Evolutionary conservation across 2,797 vertebrate species (phyloP).

Genomic region (Tinamus major): DNA sequence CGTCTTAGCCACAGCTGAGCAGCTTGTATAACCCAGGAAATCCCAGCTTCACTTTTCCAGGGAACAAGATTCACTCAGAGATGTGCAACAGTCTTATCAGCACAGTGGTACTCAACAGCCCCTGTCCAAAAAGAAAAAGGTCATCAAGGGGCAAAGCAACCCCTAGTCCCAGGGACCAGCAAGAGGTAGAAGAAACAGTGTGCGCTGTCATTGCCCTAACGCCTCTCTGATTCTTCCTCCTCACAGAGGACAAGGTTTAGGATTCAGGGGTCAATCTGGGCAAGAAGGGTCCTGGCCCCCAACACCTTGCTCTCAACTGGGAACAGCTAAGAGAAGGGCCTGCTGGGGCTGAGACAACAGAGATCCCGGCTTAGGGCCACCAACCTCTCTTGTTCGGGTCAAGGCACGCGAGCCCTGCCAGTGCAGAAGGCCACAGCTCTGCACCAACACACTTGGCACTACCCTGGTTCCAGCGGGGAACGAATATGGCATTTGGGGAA

Average conservation of each 20-base stretch:
- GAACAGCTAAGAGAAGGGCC: too few relatives aligned
- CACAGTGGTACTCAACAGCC: neutral
- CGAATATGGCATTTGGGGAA: too few relatives aligned
- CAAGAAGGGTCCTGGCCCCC: neutral
- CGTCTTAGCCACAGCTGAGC: neutral
- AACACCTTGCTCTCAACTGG: too few relatives aligned
- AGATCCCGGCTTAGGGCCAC: too few relatives aligned
- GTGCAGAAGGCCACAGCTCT: too few relatives aligned
- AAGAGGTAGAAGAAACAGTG: neutral
- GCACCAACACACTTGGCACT: too few relatives aligned
- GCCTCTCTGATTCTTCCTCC: neutral
- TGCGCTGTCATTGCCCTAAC: neutral
- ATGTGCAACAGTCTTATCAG: neutral
- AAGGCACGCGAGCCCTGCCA: too few relatives aligned
- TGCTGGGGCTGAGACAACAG: too few relatives aligned
- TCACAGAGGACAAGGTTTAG: neutral
- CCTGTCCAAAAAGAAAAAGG: neutral
- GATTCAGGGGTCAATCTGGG: neutral
- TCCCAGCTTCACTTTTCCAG: fast-evolving
- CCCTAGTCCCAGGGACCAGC: neutral
- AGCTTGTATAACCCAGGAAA: conserved; percentile 45
- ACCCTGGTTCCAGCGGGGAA: too few relatives aligned
- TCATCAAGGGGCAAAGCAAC: neutral
- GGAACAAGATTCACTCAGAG: neutral
- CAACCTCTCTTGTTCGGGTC: too few relatives aligned